phyloP scores from a whole-genome alignment of 2,888 invertebrate species.

The Meganola albula region DNA sequence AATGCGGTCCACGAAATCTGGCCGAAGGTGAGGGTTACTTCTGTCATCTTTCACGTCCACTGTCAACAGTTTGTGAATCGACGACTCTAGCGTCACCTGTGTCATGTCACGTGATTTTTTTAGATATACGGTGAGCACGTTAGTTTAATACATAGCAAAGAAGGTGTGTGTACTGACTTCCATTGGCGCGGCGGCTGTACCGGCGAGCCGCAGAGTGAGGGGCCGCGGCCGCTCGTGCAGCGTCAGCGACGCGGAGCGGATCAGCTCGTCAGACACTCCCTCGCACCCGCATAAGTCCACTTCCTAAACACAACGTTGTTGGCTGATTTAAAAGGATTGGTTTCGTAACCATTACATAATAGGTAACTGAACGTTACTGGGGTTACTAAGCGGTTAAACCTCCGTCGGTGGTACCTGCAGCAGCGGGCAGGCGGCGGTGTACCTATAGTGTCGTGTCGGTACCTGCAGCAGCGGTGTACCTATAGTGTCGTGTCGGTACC shows the following conservation, averaged over 20 bases:
- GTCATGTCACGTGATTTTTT: neutral
- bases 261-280: constrained; percentile 45
- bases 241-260: constrained; percentile 38
- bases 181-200: constrained; percentile 38
- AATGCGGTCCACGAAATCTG: constrained; percentile 54
- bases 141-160: neutral
- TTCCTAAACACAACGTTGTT: no score
- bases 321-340: no score
- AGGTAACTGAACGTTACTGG: no score
- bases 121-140: neutral
- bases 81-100: constrained; percentile 29
- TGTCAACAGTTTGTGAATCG: constrained; percentile 41
- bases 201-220: constrained; percentile 45
- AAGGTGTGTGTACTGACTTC: constrained; percentile 11
- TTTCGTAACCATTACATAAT: no score
- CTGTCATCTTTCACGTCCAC: constrained; percentile 50
- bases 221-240: constrained; percentile 37
- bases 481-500: neutral
- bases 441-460: no score
- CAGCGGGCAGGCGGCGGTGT: neutral
- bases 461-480: no score
- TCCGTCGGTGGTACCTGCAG: no score
- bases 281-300: constrained; percentile 62
- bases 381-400: no score
- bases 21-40: constrained; percentile 55